Conservation (phyloP, 2,888 invertebrate genomes). For the Lasioglossum vierecki region DNA sequence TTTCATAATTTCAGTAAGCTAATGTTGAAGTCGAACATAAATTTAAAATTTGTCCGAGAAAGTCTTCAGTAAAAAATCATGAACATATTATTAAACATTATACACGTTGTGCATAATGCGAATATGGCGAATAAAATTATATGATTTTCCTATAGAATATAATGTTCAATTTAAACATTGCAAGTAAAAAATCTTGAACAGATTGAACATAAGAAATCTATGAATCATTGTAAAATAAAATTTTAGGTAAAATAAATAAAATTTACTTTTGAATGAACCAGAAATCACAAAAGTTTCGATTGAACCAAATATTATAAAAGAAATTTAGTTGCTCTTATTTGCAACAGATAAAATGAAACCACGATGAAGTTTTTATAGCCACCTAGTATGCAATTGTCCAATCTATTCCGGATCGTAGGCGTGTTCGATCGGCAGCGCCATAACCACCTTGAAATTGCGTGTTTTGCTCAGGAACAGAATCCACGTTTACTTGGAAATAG, state of each 20-base stretch:
- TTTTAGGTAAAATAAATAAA: neutral
- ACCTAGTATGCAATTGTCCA: slow-evolving; percentile 4
- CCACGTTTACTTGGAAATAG: slow-evolving; percentile 29
- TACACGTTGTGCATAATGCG: too few relatives aligned
- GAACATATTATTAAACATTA: too few relatives aligned
- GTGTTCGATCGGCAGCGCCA: slow-evolving; percentile 30
- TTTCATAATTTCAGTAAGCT: too few relatives aligned
- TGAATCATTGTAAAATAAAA: neutral
- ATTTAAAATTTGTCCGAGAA: neutral
- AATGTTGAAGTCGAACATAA: neutral
- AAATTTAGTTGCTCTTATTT: neutral
- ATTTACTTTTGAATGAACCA: neutral
- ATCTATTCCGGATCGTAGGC: slow-evolving; percentile 28
- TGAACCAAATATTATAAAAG: neutral
- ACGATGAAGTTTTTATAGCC: neutral
- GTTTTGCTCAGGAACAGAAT: slow-evolving; percentile 4
- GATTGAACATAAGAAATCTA: neutral
- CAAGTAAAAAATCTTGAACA: neutral
- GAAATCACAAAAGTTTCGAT: neutral
- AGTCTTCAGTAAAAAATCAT: too few relatives aligned
- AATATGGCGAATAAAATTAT: too few relatives aligned
- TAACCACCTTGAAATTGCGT: slow-evolving; percentile 45
- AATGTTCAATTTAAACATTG: neutral
- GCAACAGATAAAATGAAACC: neutral
- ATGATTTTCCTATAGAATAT: too few relatives aligned